Percentiles rank a stretch among this genome's conserved stretches.
Evolutionary conservation across 1,140 invertebrate species (phyloP).

Genomic region (Muscidifurax raptorellus): DNA sequence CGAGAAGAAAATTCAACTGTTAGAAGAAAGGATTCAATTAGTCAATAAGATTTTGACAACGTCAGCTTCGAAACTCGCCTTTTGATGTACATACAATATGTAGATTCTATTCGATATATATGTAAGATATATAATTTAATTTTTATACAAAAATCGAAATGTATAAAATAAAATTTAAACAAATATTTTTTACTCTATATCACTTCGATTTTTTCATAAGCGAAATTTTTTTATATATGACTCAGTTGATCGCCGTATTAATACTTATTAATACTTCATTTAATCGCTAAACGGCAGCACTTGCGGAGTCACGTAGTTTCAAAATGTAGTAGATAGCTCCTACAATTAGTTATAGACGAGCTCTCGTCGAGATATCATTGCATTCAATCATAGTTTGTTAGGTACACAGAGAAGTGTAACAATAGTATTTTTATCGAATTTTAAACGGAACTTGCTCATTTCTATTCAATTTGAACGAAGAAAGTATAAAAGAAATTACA

Average conservation of each 20-base stretch:
- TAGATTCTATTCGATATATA: background rate
- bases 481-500: no score
- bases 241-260: no score
- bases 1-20: conserved; percentile 74
- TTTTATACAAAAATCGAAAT: background rate
- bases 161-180: background rate
- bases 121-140: background rate
- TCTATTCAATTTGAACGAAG: no score
- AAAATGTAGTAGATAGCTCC: background rate
- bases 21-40: conserved; percentile 76
- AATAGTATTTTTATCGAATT: background rate
- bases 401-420: background rate
- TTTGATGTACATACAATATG: conserved; percentile 33
- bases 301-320: background rate
- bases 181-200: background rate
- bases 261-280: background rate
- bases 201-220: background rate
- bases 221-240: no score
- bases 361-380: background rate
- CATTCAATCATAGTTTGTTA: background rate
- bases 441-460: no score
- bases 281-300: background rate
- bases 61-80: conserved; percentile 37
- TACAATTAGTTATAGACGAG: background rate
- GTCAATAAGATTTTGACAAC: conserved; percentile 78